Base-by-base conservation (phyloP, 2,888 invertebrate species). In the Drosophila limbata region DNA sequence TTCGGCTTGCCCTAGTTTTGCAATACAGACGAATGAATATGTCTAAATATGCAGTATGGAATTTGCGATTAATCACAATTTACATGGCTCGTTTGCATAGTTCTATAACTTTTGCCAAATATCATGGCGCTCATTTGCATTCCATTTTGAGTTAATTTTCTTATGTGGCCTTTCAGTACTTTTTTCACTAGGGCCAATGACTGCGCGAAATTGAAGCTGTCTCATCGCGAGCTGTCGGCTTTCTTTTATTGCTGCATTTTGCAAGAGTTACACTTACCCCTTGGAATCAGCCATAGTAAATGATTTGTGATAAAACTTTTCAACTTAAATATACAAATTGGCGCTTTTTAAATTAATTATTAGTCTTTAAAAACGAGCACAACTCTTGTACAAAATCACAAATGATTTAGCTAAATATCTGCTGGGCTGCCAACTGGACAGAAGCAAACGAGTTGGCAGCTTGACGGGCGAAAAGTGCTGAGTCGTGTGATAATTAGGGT, bases 271-370 rank as follows among this genome's bases (percentile, higher is more conserved):
- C 61, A 92, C 92, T 92, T 88, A 92, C 92, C 92, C 91, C 71
- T 92, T 92, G 28, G 92, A 90, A 77, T 92, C 92, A 74, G 92
- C 92, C 92, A 92, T 92, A 51, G 57, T 84, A 73, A 65, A 66
- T 37, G 77, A 75, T 62, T 76, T 68, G 74, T 77, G 64, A 48
- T 78, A 44, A 55, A 72, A 90, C 81, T 81, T 81, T 76, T 28
- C 40, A 71, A 68, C 87, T 90, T 89, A 87, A 78, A 72, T 65
- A 73, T 78, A 71, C 47, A 80, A 80, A 73, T 69, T 71, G 57
- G 44, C 59, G 59, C 45, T 62, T 62, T 33, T 63, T 59, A 55
- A 45, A 68, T 50, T 50, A 63, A 60, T 71, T 57, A 62, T 52
- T 72, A 57, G 55, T 56, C 61, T 64, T 67, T 47, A 15, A 50